phyloP scores from a whole-genome alignment of 2,797 vertebrate species.

The Pangasius djambal region DNA sequence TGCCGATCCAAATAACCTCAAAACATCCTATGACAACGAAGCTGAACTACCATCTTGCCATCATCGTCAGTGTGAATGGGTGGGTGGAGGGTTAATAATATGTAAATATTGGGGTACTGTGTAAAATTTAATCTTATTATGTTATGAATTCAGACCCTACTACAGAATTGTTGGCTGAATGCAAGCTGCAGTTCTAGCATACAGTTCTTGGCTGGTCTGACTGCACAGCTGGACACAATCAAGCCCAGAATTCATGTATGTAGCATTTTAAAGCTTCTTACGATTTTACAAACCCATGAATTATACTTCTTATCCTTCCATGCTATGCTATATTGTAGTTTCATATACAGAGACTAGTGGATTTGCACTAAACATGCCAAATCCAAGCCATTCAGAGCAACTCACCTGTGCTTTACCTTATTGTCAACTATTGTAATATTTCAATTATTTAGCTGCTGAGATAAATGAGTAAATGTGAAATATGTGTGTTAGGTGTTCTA shows the following conservation, averaged over 20 bases:
- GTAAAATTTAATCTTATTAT: no score
- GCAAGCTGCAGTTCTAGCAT: background rate
- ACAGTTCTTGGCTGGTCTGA: background rate
- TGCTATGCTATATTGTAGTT: background rate
- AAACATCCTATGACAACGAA: no score
- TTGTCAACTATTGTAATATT: background rate
- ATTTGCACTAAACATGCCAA: background rate
- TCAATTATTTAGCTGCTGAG: background rate
- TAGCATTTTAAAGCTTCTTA: background rate
- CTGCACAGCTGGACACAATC: background rate
- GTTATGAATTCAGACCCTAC: background rate
- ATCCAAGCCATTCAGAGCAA: background rate
- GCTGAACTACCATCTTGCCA: no score
- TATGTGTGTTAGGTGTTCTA: background rate
- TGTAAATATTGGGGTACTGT: no score
- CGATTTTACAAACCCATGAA: background rate
- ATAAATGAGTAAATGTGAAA: background rate
- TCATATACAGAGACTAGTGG: background rate
- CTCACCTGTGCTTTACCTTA: background rate
- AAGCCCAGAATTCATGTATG: background rate
- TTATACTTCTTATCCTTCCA: background rate
- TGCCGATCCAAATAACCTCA: no score
- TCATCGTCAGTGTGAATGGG: no score
- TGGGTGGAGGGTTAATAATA: no score
- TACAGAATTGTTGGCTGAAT: background rate